Evolutionary conservation across 2,888 invertebrate genomes (phyloP).

Genomic region (Beris chalybata): DNA sequence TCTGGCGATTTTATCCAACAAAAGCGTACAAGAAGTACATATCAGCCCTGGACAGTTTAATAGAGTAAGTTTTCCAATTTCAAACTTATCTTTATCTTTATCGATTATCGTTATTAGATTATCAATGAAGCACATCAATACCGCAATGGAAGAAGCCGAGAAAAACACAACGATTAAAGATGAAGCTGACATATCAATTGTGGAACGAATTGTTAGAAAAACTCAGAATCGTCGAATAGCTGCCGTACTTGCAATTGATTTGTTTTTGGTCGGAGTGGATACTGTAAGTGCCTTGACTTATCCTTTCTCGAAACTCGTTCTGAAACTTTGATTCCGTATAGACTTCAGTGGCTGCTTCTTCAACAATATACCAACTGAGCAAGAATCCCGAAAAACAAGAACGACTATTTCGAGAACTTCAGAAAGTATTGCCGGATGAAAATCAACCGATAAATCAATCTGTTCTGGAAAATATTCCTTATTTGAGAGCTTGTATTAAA

Average conservation of each 20-base stretch:
- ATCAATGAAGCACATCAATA: constrained; percentile 62
- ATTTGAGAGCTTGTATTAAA: constrained; percentile 75
- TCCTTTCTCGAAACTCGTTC: constrained; percentile 11
- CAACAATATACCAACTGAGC: constrained; percentile 74
- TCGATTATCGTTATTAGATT: constrained; percentile 51
- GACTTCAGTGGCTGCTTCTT: constrained; percentile 75
- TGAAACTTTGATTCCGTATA: constrained; percentile 43
- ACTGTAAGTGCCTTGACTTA: constrained; percentile 59
- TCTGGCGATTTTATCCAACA: constrained; percentile 74
- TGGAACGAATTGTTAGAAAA: constrained; percentile 61
- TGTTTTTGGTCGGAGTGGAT: constrained; percentile 79
- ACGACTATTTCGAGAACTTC: constrained; percentile 66
- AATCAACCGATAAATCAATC: constrained; percentile 62
- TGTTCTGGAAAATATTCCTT: constrained; percentile 67
- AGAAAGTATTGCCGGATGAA: constrained; percentile 59
- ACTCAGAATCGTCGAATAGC: constrained; percentile 64
- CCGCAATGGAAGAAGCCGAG: constrained; percentile 59
- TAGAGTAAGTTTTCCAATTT: constrained; percentile 60
- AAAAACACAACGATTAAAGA: constrained; percentile 45
- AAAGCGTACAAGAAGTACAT: constrained; percentile 72
- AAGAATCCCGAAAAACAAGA: constrained; percentile 70
- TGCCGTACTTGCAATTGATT: constrained; percentile 73
- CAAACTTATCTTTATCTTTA: not conserved
- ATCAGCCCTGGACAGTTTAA: constrained; percentile 71
- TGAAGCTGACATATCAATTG: constrained; percentile 60